phyloP scores from a whole-genome alignment of 2,888 invertebrate species.

The Clivina fossor region DNA sequence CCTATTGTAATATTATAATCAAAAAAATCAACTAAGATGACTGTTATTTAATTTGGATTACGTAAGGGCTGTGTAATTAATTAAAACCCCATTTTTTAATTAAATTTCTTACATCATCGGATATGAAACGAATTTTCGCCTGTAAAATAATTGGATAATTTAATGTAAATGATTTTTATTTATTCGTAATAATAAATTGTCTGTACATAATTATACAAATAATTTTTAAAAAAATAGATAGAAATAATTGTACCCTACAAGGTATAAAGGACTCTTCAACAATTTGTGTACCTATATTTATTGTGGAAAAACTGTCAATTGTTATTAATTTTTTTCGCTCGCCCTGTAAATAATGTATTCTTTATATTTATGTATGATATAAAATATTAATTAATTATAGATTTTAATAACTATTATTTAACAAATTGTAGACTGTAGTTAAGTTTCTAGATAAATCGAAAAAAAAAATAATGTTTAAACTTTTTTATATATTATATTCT shows the following conservation, averaged over 20 bases:
- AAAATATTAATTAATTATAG: too few relatives aligned
- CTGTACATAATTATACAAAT: neutral
- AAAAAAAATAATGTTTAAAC: constrained; percentile 26
- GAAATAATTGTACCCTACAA: too few relatives aligned
- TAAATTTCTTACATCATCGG: neutral
- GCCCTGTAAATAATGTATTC: constrained; percentile 33
- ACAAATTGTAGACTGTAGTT: constrained; percentile 27
- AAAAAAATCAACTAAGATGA: too few relatives aligned
- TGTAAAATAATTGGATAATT: too few relatives aligned
- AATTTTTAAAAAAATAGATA: constrained; percentile 11
- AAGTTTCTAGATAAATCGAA: constrained; percentile 13
- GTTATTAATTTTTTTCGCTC: constrained; percentile 22
- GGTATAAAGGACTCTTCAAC: neutral
- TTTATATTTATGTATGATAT: constrained; percentile 33
- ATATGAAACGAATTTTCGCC: neutral
- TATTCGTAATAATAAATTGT: neutral
- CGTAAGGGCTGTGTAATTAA: constrained; percentile 30
- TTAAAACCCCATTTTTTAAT: constrained; percentile 26
- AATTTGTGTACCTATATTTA: constrained; percentile 29
- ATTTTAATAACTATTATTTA: constrained; percentile 30
- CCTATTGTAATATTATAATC: too few relatives aligned
- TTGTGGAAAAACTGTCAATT: constrained; percentile 23
- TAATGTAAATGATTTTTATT: neutral
- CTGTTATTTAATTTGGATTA: constrained; percentile 26
- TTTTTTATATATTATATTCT: constrained; percentile 28